Base-by-base conservation (phyloP, 2,113 vertebrate species). In the Zosterops borbonicus region DNA sequence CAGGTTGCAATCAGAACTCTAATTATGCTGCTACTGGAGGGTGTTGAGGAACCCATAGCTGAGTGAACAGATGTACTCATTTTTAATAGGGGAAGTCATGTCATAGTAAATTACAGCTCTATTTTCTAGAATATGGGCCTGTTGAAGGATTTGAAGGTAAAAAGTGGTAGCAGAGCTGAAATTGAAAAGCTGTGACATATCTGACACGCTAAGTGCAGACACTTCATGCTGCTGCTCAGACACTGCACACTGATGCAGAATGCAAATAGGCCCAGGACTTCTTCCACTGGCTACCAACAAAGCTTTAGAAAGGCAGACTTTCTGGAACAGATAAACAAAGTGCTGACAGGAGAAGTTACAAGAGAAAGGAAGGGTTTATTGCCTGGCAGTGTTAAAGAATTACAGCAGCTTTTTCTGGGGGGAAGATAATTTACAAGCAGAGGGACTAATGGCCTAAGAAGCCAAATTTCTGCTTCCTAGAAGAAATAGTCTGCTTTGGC, bases 1-100 rank as follows among this genome's bases (percentile, higher is more conserved):
- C 81, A 91, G 65, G 89, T 94, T 91, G 83, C 89, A 95, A 95
- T 96, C 89, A 91, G 65, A 95, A 78, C 83, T 92, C 87, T 95
- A 92, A 96, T 97, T 96, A 95, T 33, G 56, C 85, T 71, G 76
- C 65, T 96, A 20, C 83, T 89, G 87, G 91, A 87, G 91, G 92
- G 80, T 91, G 83, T 81, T 90, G 86, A 89, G 80, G 56, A 95
- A 92, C 80, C 60, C 27, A 70, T 87, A 89, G 89, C 92, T 92
- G 86, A 95, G 76, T 47, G 76, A 94, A 94, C 86, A 95, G 91
- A 93, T 91, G 89, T 64, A 92, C 52, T 91, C 29, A 84, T 94
- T 95, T 92, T 94, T 95, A 96, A 95, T 71, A 91, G 77, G 47
- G 65, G 53, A 92, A 79, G 58, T 42, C 69, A 68, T 87, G 89